Percentiles rank a stretch among this genome's conserved stretches.
These are phyloP conservation scores for Drosophila testacea DNA, from an alignment of 2,888 invertebrate genomes.

Conservation along the genomic window DNA sequence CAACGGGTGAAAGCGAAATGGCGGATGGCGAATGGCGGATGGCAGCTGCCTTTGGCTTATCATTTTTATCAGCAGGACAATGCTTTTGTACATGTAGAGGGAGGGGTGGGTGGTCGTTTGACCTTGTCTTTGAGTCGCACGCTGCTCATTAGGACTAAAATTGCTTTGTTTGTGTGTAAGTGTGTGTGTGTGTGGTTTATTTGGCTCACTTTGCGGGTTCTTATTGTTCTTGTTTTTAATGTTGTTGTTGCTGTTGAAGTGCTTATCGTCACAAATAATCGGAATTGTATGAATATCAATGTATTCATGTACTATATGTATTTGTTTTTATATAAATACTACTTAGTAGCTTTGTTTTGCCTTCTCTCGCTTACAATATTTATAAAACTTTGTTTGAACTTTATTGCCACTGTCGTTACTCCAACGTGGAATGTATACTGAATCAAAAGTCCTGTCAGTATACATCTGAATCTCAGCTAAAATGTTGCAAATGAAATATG, in stretches of 20 bases:
- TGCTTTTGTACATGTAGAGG: background rate
- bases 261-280: slow-evolving; percentile 62
- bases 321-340: background rate
- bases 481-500: slow-evolving; percentile 22
- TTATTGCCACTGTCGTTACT: background rate
- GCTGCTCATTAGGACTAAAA: slow-evolving; percentile 71
- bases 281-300: slow-evolving; percentile 39
- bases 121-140: slow-evolving; percentile 64
- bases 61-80: slow-evolving; percentile 57
- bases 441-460: background rate
- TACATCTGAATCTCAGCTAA: slow-evolving; percentile 4
- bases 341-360: slow-evolving; percentile 12
- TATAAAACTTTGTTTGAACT: slow-evolving; percentile 4
- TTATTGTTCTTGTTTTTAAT: slow-evolving; percentile 26
- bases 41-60: slow-evolving; percentile 59
- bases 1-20: background rate
- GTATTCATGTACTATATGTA: background rate
- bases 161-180: slow-evolving; percentile 38
- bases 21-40: slow-evolving; percentile 7
- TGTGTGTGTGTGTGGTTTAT: slow-evolving; percentile 23
- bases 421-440: background rate
- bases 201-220: slow-evolving; percentile 52
- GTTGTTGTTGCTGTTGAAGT: slow-evolving; percentile 32
- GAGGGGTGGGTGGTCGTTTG: slow-evolving; percentile 32
- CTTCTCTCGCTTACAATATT: slow-evolving; percentile 9